phyloP scores from a whole-genome alignment of 2,888 invertebrate genomes.

The Lasioglossum calceatum region DNA sequence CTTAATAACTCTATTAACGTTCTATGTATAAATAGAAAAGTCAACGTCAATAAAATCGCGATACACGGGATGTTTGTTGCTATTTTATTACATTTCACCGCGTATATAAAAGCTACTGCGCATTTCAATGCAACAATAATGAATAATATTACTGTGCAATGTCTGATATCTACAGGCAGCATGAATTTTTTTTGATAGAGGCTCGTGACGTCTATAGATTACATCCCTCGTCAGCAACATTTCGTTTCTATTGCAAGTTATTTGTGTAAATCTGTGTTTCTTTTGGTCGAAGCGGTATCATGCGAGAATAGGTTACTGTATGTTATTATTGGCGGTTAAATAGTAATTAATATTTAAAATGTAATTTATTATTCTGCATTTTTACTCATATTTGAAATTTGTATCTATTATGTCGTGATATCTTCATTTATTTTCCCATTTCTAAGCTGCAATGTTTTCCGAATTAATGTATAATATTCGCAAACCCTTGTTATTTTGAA shows the following conservation, averaged over 20 bases:
- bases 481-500: neutral
- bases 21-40: neutral
- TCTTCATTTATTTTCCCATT: neutral
- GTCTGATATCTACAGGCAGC: slow-evolving; percentile 30
- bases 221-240: neutral
- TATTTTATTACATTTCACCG: slow-evolving; percentile 18
- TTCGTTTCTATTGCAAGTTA: slow-evolving; percentile 13
- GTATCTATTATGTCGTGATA: neutral
- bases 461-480: neutral
- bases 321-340: neutral
- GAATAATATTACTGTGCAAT: slow-evolving; percentile 6
- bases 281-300: neutral
- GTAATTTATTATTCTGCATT: neutral
- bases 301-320: neutral
- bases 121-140: slow-evolving; percentile 37
- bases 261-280: neutral
- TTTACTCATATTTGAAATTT: neutral
- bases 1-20: neutral
- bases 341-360: neutral
- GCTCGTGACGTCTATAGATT: slow-evolving; percentile 25
- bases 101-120: slow-evolving; percentile 36
- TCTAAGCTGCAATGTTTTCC: neutral
- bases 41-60: neutral
- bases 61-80: neutral
- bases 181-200: slow-evolving; percentile 19